Evolutionary conservation across 1,140 invertebrate species (phyloP).

Genomic region (Paralvinella palmiformis): DNA sequence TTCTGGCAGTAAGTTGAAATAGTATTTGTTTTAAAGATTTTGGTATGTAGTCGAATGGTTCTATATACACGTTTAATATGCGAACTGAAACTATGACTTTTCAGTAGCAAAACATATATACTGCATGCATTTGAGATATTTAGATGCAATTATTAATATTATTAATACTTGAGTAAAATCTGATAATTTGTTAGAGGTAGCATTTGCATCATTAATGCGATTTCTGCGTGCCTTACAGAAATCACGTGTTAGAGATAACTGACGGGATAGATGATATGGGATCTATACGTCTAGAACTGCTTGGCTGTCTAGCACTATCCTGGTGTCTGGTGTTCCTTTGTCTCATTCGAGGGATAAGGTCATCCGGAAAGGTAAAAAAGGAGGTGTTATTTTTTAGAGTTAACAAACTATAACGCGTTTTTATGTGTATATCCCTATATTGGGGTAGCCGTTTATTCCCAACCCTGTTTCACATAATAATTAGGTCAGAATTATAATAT

Average conservation of each 20-base stretch:
- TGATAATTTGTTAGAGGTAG: too few relatives aligned
- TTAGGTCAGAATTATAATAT: background rate
- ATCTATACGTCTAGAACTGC: slow-evolving; percentile 64
- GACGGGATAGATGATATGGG: slow-evolving; percentile 70
- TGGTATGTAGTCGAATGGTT: too few relatives aligned
- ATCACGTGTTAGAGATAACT: slow-evolving; percentile 66
- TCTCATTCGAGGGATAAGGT: slow-evolving; percentile 75
- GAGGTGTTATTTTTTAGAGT: slow-evolving; percentile 4
- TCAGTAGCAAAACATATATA: too few relatives aligned
- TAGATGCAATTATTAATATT: too few relatives aligned
- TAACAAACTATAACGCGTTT: background rate
- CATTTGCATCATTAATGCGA: too few relatives aligned
- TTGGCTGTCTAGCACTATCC: slow-evolving; percentile 65
- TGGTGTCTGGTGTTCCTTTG: slow-evolving; percentile 76
- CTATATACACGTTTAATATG: too few relatives aligned
- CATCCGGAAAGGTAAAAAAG: slow-evolving; percentile 65
- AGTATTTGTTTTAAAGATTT: too few relatives aligned
- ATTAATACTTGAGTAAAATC: too few relatives aligned
- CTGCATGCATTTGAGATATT: too few relatives aligned
- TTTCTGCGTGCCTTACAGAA: slow-evolving; percentile 52
- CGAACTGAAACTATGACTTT: too few relatives aligned
- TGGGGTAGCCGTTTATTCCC: background rate
- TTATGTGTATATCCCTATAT: background rate
- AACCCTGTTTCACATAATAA: background rate
- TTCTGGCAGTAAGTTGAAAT: slow-evolving; percentile 43